Evolutionary conservation across 2,113 vertebrate genomes (phyloP).

Genomic region (Charina bottae): DNA sequence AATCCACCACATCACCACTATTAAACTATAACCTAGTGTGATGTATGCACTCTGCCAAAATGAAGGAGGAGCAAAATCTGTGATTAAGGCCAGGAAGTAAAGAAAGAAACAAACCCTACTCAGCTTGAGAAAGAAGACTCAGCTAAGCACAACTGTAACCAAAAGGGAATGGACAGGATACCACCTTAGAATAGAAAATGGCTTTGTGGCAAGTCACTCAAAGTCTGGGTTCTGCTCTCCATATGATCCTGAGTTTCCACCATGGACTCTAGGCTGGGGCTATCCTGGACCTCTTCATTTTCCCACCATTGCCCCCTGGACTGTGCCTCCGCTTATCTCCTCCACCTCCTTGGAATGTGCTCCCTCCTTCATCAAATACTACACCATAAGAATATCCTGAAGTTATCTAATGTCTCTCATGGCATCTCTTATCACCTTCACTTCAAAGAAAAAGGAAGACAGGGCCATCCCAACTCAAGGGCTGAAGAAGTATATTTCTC

Average conservation of each 20-base stretch:
- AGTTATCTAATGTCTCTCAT: background rate
- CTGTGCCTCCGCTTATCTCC: too few relatives aligned
- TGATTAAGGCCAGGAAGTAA: background rate
- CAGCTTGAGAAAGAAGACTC: background rate
- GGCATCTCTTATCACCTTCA: background rate
- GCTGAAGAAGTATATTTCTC: background rate
- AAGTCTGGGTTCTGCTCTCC: background rate
- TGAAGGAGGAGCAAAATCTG: background rate
- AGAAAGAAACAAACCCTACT: background rate
- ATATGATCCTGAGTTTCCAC: background rate
- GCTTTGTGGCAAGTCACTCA: background rate
- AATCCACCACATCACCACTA: too few relatives aligned
- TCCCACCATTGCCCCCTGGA: too few relatives aligned
- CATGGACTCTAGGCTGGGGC: too few relatives aligned
- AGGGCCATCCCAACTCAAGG: background rate
- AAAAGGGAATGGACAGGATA: background rate
- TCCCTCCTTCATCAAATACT: background rate
- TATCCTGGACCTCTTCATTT: too few relatives aligned
- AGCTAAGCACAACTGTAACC: background rate
- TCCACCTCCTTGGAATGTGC: too few relatives aligned
- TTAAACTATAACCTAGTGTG: background rate
- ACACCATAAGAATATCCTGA: background rate
- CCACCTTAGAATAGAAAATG: background rate
- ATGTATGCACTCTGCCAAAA: background rate
- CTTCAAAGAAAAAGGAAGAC: background rate